These are phyloP conservation scores for Rhyacichthys aspro DNA, from an alignment of 2,797 vertebrate species.

Conservation along the genomic window DNA sequence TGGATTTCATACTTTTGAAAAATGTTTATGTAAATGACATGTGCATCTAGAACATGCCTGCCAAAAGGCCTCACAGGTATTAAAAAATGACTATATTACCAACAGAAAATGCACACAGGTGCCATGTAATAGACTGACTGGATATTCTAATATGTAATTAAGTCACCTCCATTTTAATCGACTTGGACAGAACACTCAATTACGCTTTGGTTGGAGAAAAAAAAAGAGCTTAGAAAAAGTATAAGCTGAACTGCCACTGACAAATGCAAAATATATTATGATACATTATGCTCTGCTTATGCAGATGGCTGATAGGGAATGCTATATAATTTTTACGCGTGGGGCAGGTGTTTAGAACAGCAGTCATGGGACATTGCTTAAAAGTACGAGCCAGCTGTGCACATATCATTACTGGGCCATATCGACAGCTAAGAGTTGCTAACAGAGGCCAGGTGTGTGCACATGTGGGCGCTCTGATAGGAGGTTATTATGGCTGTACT, in stretches of 20 bases:
- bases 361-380: conserved; percentile 32
- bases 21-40: conserved; percentile 52
- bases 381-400: conserved; percentile 42
- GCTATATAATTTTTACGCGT: neutral
- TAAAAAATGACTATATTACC: conserved; percentile 34
- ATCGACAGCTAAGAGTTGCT: conserved; percentile 15
- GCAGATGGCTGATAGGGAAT: conserved; percentile 2
- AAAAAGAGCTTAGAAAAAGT: neutral
- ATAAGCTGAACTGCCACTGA: neutral
- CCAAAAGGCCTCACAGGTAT: conserved; percentile 36
- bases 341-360: conserved; percentile 32
- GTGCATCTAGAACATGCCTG: conserved; percentile 4
- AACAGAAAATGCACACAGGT: conserved; percentile 1
- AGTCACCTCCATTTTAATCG: conserved; percentile 3
- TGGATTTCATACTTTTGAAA: conserved; percentile 18
- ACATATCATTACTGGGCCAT: conserved; percentile 23
- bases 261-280: conserved; percentile 9
- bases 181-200: conserved; percentile 32
- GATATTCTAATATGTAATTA: neutral
- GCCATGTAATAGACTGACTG: conserved; percentile 27
- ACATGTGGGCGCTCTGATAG: conserved; percentile 2
- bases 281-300: conserved; percentile 5
- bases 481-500: too few relatives aligned
- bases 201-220: conserved; percentile 6
- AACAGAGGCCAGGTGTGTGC: conserved; percentile 20